These are phyloP conservation scores for Pica pica DNA, from an alignment of 2,113 vertebrate species.

Conservation along the genomic window DNA sequence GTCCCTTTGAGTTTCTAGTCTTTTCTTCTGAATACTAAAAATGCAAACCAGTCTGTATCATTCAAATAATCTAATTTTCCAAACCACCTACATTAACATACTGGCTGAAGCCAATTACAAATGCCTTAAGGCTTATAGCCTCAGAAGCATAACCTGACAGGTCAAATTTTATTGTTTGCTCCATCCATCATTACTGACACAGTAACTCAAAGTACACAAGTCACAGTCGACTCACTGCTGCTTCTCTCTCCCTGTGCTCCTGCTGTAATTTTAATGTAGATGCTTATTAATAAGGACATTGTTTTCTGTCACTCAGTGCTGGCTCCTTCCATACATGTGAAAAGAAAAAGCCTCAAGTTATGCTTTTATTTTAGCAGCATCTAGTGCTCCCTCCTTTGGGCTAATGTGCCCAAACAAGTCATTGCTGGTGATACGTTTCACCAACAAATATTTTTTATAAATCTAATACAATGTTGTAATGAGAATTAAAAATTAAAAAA, in stretches of 20 bases:
- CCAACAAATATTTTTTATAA: background rate
- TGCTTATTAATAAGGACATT: conserved; percentile 2
- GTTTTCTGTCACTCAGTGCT: background rate
- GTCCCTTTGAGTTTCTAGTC: background rate
- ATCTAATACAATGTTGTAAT: background rate
- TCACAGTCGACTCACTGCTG: background rate
- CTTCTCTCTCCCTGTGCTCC: background rate
- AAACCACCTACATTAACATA: conserved; percentile 19
- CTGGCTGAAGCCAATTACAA: conserved; percentile 36
- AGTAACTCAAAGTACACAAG: conserved; percentile 39
- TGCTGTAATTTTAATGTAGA: conserved; percentile 46
- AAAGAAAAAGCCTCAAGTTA: background rate
- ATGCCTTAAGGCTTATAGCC: background rate
- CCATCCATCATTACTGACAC: conserved; percentile 49
- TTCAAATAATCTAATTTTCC: conserved; percentile 31
- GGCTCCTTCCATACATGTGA: background rate
- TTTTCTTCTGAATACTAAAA: conserved; percentile 27
- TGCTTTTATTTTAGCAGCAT: background rate
- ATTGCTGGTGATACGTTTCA: background rate
- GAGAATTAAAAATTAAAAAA: background rate
- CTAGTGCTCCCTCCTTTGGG: background rate
- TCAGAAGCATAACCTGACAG: conserved; percentile 20
- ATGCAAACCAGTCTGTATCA: conserved; percentile 6
- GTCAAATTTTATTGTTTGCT: conserved; percentile 41
- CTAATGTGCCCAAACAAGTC: background rate